Conservation (phyloP, 2,797 vertebrate genomes). For the Chiloscyllium punctatum region DNA sequence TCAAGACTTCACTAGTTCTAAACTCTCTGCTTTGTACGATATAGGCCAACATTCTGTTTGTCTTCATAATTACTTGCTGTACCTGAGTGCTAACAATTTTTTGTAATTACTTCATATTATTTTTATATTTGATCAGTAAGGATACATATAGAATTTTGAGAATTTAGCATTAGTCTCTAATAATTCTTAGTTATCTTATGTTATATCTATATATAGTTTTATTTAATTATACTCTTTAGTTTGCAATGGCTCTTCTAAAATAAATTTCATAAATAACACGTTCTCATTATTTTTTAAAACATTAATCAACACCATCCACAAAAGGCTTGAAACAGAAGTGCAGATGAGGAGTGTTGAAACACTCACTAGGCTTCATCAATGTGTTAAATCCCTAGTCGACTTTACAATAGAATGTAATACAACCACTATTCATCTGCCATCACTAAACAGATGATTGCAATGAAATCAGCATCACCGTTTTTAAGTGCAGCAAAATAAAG, state of each 20-base stretch:
- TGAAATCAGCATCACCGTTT: neutral
- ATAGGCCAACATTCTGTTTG: too few species aligned
- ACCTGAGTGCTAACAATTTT: too few species aligned
- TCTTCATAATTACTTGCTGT: too few species aligned
- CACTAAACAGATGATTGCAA: neutral
- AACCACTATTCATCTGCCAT: too few species aligned
- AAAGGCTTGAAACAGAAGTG: slow-evolving; percentile 16
- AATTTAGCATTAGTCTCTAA: neutral
- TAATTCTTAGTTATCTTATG: neutral
- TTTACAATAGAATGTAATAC: neutral
- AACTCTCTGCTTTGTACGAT: too few species aligned
- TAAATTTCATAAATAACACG: neutral
- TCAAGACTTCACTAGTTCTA: too few species aligned
- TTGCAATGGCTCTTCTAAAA: neutral
- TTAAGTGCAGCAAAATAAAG: neutral
- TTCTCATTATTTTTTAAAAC: neutral
- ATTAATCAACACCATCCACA: slow-evolving; percentile 20
- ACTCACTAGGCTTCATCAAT: neutral
- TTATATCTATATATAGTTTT: neutral
- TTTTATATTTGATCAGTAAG: neutral
- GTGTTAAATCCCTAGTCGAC: neutral
- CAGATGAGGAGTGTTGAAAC: neutral
- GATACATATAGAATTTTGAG: neutral
- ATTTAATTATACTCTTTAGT: neutral
- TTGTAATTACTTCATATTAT: neutral